phyloP scores from a whole-genome alignment of 2,888 invertebrate species.

The Yponomeuta cagnagella region DNA sequence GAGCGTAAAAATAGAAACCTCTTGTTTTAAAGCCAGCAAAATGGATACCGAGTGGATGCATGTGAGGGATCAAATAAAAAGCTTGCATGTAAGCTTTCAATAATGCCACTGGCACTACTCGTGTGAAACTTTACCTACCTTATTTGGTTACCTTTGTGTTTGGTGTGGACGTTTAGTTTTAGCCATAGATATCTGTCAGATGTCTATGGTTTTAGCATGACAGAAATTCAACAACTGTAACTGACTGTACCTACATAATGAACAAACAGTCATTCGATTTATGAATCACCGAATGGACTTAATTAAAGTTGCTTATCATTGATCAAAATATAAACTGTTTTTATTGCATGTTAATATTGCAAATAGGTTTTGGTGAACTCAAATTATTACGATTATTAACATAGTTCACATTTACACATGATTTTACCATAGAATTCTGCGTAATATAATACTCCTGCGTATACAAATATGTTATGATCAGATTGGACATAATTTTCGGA shows the following conservation, averaged over 20 bases:
- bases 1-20: neutral
- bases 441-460: neutral
- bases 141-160: conserved; percentile 56
- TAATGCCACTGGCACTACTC: conserved; percentile 46
- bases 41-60: conserved; percentile 30
- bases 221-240: conserved; percentile 7
- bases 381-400: neutral
- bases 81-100: conserved; percentile 49
- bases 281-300: neutral
- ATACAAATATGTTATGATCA: no score
- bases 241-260: no score
- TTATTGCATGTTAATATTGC: neutral
- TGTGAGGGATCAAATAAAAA: conserved; percentile 46
- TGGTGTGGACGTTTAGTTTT: neutral
- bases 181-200: no score
- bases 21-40: neutral
- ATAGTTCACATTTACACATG: neutral
- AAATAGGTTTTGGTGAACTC: neutral
- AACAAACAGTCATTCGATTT: neutral
- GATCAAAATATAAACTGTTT: no score
- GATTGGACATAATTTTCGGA: no score
- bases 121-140: conserved; percentile 41
- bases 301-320: neutral
- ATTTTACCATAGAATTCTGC: no score
- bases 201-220: neutral